Conservation (phyloP, 2,113 vertebrate species). For the Callionymus lyra region DNA sequence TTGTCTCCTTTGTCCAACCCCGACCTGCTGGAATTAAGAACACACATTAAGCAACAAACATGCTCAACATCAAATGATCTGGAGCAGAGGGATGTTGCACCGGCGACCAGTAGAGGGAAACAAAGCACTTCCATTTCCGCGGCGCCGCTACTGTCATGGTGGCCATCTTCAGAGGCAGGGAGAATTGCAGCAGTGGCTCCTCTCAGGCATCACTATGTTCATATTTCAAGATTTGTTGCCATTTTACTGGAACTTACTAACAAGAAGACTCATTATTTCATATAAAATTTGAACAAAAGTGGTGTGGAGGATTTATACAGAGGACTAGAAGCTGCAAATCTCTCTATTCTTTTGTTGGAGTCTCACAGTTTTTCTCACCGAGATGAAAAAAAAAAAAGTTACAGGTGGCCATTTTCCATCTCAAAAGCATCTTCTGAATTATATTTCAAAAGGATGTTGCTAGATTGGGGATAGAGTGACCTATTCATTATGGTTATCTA, state of each 20-base stretch:
- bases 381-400: constrained; percentile 9
- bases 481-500: constrained; percentile 34
- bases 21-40: background rate
- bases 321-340: too few relatives aligned
- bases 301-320: too few relatives aligned
- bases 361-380: constrained; percentile 3
- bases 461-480: constrained; percentile 19
- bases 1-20: too few relatives aligned
- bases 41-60: constrained; percentile 4
- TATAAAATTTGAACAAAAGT: too few relatives aligned
- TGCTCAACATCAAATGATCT: constrained; percentile 10
- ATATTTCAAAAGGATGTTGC: constrained; percentile 31
- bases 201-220: too few relatives aligned
- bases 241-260: too few relatives aligned
- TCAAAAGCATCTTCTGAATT: constrained; percentile 30
- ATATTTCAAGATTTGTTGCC: too few relatives aligned
- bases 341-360: too few relatives aligned
- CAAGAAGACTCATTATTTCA: too few relatives aligned
- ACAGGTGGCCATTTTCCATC: too few relatives aligned
- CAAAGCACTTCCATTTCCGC: constrained; percentile 34
- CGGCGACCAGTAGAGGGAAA: constrained; percentile 62
- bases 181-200: too few relatives aligned
- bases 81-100: constrained; percentile 17
- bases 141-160: constrained; percentile 16
- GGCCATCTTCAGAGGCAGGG: constrained; percentile 12